phyloP scores from a whole-genome alignment of 2,113 vertebrate species.

The Manacus vitellinus region DNA sequence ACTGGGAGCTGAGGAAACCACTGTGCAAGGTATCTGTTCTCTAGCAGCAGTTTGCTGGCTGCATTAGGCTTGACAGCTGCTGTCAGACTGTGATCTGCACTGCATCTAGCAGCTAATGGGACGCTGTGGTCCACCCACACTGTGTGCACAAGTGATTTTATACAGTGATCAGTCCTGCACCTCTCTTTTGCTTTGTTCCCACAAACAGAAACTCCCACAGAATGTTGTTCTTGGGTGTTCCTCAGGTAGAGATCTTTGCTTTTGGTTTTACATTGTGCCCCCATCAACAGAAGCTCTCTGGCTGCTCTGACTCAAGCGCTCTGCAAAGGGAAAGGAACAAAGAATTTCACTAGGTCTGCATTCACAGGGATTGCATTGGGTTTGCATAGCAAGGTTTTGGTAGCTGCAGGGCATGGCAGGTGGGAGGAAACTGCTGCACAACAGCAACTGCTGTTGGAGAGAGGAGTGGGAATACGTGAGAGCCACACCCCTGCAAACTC shows the following conservation, averaged over 20 bases:
- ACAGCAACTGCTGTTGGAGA: neutral
- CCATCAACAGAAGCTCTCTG: neutral
- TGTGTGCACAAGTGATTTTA: neutral
- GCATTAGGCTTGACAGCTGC: slow-evolving; percentile 2
- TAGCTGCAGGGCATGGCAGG: neutral
- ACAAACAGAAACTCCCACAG: neutral
- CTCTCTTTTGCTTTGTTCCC: neutral
- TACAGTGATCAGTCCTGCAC: neutral
- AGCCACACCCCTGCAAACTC: neutral
- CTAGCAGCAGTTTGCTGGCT: neutral
- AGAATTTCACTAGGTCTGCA: neutral
- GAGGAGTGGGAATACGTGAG: neutral
- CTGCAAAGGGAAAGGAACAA: neutral
- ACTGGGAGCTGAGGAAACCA: neutral
- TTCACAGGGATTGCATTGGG: neutral
- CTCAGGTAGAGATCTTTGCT: rapidly evolving
- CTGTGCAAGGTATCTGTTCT: neutral
- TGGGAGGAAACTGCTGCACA: neutral
- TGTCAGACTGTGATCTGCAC: neutral
- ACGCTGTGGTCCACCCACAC: neutral
- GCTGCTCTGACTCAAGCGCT: neutral
- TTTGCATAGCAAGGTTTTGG: neutral
- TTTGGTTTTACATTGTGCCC: neutral
- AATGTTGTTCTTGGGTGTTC: neutral
- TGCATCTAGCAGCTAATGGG: neutral